Percentiles rank a stretch among this genome's conserved stretches.
These are phyloP conservation scores for Bombus impatiens DNA, from an alignment of 1,140 invertebrate genomes.

Conservation along the genomic window DNA sequence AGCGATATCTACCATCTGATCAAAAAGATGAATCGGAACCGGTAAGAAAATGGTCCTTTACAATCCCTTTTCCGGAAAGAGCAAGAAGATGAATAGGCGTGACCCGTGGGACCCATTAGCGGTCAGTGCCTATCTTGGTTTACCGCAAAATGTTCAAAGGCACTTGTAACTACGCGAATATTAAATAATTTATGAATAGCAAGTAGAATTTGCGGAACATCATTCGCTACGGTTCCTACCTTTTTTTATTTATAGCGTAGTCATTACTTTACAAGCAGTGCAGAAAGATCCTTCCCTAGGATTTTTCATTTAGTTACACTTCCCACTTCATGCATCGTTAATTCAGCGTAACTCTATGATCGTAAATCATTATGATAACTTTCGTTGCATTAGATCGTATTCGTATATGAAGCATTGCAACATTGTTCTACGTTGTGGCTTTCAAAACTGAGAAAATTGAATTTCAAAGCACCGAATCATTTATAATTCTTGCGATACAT, in stretches of 20 bases:
- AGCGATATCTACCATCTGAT: too few species aligned
- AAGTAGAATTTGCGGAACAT: conserved; percentile 44
- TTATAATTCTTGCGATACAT: too few species aligned
- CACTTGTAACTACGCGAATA: conserved; percentile 58
- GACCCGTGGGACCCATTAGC: conserved; percentile 64
- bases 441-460: neutral
- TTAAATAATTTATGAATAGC: conserved; percentile 69
- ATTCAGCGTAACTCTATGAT: neutral
- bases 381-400: neutral
- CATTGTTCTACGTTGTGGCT: neutral
- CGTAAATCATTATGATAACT: neutral
- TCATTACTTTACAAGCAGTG: conserved; percentile 54
- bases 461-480: neutral
- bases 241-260: conserved; percentile 25
- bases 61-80: neutral
- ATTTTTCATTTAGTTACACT: neutral
- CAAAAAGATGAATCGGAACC: neutral
- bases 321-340: neutral
- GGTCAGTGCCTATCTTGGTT: conserved; percentile 60
- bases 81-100: neutral
- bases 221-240: conserved; percentile 40
- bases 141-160: conserved; percentile 61
- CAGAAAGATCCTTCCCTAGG: neutral
- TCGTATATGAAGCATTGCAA: neutral
- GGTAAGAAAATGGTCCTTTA: neutral